Percentiles rank a stretch among this genome's conserved stretches.
These are phyloP conservation scores for Notodonta ziczac DNA, from an alignment of 2,888 invertebrate genomes.

Conservation along the genomic window DNA sequence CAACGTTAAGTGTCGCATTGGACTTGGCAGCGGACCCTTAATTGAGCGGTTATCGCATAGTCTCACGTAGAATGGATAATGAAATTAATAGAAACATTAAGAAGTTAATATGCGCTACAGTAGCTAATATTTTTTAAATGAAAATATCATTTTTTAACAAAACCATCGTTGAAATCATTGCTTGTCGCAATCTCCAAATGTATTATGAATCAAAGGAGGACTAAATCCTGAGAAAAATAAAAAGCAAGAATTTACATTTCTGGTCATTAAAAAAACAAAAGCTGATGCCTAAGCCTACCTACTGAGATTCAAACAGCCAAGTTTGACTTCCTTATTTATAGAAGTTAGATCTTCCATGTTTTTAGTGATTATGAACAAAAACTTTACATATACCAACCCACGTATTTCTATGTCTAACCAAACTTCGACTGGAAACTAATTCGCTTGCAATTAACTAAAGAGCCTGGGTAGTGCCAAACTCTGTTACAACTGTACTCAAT, in stretches of 20 bases:
- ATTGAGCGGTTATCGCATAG: constrained; percentile 66
- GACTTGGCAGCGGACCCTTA: constrained; percentile 68
- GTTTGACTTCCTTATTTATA: too few relatives aligned
- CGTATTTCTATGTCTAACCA: constrained; percentile 17
- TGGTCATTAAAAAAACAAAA: too few relatives aligned
- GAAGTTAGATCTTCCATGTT: too few relatives aligned
- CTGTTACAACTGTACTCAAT: constrained; percentile 38
- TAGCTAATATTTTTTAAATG: background rate
- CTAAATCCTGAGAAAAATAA: too few relatives aligned
- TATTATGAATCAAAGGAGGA: too few relatives aligned
- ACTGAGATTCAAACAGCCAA: too few relatives aligned
- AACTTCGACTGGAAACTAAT: constrained; percentile 48
- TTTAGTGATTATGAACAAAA: background rate
- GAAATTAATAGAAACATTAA: constrained; percentile 36
- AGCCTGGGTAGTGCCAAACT: constrained; percentile 43
- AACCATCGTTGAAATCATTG: too few relatives aligned
- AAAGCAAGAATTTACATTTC: too few relatives aligned
- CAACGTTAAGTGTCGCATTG: constrained; percentile 71
- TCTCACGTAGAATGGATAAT: constrained; percentile 34
- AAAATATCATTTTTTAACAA: background rate
- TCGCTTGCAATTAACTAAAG: constrained; percentile 57
- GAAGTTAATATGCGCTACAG: background rate
- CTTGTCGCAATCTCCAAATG: too few relatives aligned
- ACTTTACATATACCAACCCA: background rate
- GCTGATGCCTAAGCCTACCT: too few relatives aligned